Base-by-base conservation (phyloP, 1,140 invertebrate genomes). In the Carposina sasakii region DNA sequence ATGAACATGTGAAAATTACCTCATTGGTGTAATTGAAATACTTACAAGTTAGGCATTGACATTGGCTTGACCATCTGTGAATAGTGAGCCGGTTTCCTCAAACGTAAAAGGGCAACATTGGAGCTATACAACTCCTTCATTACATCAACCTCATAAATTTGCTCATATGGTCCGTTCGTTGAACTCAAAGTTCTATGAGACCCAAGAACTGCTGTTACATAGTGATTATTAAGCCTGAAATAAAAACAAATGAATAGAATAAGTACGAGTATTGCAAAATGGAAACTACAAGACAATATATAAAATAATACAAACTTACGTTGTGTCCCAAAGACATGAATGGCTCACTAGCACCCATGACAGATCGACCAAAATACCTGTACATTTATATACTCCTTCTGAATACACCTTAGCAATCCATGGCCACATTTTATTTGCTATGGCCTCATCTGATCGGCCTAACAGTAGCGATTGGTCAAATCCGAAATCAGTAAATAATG, bases 381-480 rank as follows among this genome's bases (percentile, higher is more conserved):
- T 82, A 64, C 92, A 93, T 63, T 75, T 87, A 52, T 90, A 90
- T 21, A 71, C 62, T 16, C 92, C 91, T 63, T 93, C 88, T 0
- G 87, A 76, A 70, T 88, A 91, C 24, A 94, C 76, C 52, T 90
- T 89, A 0, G 88, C 91, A 51, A 90, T 76, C 92, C 92, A 94
- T 1, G 92, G 91, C 86, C 88, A 87, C 31, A 76, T 59, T 13
- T 60, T 26, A 4, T 57, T 52, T 16, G 48, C 40, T 2, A 37
- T 42, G 12, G 47, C 26, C 19, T 53, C 44, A 13, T 54, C 46
- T 34, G 57, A 41, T 42, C 54, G 39, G 28, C 40, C 50, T 20
- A 51, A 51, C 13, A 57, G 42, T 23, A 67, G 19, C 63, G 41
- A 52, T 66, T 54, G 21, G 40, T 36, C 6, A 53, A 21, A 31